Conservation (phyloP, 2,113 vertebrate genomes). For the Solenodon paradoxus region DNA sequence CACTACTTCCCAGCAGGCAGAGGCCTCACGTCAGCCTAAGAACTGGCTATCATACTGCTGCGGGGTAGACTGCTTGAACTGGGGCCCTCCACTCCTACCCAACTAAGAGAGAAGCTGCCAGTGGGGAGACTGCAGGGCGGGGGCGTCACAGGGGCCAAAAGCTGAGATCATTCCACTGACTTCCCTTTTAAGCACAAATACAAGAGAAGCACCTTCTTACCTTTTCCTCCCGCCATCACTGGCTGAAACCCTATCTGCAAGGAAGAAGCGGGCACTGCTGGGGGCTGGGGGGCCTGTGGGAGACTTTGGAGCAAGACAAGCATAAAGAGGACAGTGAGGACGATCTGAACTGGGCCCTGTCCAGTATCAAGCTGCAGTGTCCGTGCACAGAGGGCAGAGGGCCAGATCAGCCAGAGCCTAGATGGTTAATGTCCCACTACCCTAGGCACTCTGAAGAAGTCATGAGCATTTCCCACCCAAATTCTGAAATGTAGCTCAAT, state of each 20-base stretch:
- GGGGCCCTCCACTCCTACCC: not conserved
- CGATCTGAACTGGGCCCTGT: not conserved
- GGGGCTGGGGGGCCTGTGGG: not conserved
- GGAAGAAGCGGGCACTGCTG: not conserved
- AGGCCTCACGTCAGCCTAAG: not conserved
- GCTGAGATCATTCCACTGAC: not conserved
- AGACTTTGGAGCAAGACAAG: not conserved
- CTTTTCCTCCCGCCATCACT: not conserved
- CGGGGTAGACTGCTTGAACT: not conserved
- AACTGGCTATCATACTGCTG: not conserved
- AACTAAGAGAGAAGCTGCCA: not conserved
- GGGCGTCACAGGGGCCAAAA: not conserved
- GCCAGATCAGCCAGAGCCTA: not conserved
- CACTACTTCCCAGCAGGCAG: not conserved
- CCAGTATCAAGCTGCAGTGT: not conserved
- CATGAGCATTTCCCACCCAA: not conserved
- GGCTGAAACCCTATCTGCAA: too few species aligned
- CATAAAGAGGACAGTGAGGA: accelerated
- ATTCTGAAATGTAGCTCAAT: not conserved
- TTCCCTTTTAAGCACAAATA: not conserved
- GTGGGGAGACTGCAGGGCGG: too few species aligned
- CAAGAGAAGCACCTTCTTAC: not conserved
- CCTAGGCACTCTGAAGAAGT: not conserved
- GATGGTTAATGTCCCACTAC: not conserved
- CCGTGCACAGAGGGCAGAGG: not conserved